These are phyloP conservation scores for Hirtodrosophila cameraria DNA, from an alignment of 2,888 invertebrate species.

Conservation along the genomic window DNA sequence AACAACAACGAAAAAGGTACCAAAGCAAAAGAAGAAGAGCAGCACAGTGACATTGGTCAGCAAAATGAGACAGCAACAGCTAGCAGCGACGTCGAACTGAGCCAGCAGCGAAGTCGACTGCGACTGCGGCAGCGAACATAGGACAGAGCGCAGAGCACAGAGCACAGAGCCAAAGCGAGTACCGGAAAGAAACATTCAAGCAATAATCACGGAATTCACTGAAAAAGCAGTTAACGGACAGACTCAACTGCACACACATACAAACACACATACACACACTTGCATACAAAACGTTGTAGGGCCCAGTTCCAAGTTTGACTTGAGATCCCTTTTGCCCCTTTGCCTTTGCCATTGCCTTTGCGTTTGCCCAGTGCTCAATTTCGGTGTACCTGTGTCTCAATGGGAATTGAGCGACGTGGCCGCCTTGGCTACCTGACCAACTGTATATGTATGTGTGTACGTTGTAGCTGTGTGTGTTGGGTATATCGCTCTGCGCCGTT, in stretches of 20 bases:
- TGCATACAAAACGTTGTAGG: conserved; percentile 9
- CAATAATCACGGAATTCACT: conserved; percentile 82
- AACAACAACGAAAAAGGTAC: conserved; percentile 50
- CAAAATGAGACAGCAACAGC: conserved; percentile 29
- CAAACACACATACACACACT: conserved; percentile 14
- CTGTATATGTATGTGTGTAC: conserved; percentile 3
- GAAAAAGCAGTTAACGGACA: conserved; percentile 81
- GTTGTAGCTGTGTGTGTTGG: conserved; percentile 15
- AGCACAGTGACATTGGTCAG: conserved; percentile 59
- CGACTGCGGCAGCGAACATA: not conserved
- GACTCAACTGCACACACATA: conserved; percentile 39
- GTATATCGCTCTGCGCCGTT: conserved; percentile 41
- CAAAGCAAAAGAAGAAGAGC: conserved; percentile 40
- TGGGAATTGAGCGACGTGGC: conserved; percentile 66
- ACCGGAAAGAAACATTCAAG: conserved; percentile 82
- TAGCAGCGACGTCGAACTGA: conserved; percentile 14
- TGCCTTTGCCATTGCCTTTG: conserved; percentile 17
- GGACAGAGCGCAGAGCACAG: conserved; percentile 18
- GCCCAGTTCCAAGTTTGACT: conserved; percentile 35
- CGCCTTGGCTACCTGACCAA: conserved; percentile 59
- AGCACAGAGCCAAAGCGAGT: conserved; percentile 47
- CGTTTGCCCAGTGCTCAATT: conserved; percentile 15
- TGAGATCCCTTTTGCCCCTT: not conserved
- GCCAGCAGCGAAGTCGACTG: conserved; percentile 15
- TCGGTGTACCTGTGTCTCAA: conserved; percentile 53